Percentiles rank a stretch among this genome's conserved stretches.
Conservation (phyloP, 2,113 vertebrate species). For the Stomatorhinus ivindoensis region DNA sequence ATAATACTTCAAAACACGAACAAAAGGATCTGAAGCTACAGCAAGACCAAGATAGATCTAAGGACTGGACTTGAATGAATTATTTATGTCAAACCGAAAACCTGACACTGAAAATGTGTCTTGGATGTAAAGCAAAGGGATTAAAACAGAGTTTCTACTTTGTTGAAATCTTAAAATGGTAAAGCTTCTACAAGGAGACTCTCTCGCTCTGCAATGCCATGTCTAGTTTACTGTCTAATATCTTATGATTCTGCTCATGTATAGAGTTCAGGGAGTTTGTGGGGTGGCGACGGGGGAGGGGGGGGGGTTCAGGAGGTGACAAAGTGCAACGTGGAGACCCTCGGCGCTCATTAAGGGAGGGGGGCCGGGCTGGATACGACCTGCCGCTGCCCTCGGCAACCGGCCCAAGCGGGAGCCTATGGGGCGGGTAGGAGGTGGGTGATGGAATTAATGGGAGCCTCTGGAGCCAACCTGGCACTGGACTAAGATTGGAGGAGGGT, state of each 20-base stretch:
- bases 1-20: background rate
- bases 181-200: background rate
- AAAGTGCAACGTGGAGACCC: background rate
- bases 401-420: background rate
- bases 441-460: background rate
- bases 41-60: background rate
- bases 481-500: background rate
- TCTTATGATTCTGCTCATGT: background rate
- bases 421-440: background rate
- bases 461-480: background rate
- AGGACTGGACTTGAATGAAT: background rate
- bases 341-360: background rate
- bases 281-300: background rate
- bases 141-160: background rate
- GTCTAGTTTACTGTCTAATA: background rate
- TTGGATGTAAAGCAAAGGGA: background rate
- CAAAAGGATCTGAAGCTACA: background rate
- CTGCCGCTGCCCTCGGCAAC: background rate
- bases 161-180: background rate
- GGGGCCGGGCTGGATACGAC: background rate
- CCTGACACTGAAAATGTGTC: background rate
- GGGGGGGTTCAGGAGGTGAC: background rate
- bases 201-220: background rate
- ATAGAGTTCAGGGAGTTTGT: background rate
- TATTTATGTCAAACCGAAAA: background rate